These are phyloP conservation scores for Haliaeetus leucogaster DNA, from an alignment of 2,113 vertebrate genomes.

Conservation along the genomic window DNA sequence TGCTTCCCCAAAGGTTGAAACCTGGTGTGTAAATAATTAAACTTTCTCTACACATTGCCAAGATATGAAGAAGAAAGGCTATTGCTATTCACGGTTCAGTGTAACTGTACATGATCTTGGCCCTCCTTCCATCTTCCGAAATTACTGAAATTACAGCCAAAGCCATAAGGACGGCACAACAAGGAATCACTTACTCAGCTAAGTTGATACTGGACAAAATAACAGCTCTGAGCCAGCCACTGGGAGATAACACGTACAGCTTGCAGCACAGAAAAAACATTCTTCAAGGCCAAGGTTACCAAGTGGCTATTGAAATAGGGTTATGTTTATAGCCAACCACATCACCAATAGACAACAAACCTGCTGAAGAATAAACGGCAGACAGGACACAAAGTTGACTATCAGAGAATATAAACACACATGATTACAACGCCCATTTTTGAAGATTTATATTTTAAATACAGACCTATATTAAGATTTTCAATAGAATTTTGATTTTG, in stretches of 20 bases:
- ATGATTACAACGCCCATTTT: neutral
- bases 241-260: neutral
- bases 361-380: neutral
- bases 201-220: neutral
- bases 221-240: neutral
- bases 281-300: neutral
- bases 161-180: fast-evolving
- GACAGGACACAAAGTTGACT: neutral
- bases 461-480: neutral
- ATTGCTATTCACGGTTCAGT: neutral
- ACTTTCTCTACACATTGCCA: neutral
- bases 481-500: neutral
- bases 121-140: neutral
- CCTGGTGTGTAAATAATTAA: slow-evolving; percentile 28
- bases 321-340: neutral
- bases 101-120: neutral
- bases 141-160: neutral
- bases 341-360: neutral
- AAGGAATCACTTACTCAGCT: neutral
- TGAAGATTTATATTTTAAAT: neutral
- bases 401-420: neutral
- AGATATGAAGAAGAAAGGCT: neutral
- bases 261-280: neutral
- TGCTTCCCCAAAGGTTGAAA: neutral
- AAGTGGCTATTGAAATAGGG: neutral